phyloP scores from a whole-genome alignment of 2,797 vertebrate species.

The Phataginus tricuspis region DNA sequence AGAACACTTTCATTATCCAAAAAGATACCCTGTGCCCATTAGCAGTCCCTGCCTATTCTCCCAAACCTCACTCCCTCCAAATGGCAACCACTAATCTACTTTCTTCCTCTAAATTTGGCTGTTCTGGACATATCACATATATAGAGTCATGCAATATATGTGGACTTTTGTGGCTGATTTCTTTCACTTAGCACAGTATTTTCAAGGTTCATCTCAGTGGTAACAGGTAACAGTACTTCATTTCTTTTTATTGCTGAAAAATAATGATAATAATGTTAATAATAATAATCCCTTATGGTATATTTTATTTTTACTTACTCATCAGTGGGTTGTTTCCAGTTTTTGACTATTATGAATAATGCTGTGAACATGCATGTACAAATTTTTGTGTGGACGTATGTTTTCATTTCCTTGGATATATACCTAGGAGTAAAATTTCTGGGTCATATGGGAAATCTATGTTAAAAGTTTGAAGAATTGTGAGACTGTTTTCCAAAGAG shows the following conservation, averaged over 20 bases:
- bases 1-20: neutral
- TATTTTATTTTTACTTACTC: slow-evolving; percentile 43
- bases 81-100: neutral
- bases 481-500: slow-evolving; percentile 20
- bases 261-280: neutral
- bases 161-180: neutral
- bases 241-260: neutral
- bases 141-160: neutral
- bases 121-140: neutral
- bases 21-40: neutral
- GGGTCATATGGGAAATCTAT: neutral
- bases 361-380: neutral
- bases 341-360: neutral
- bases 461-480: slow-evolving; percentile 14
- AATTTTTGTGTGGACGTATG: neutral
- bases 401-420: neutral
- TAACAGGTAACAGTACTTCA: neutral
- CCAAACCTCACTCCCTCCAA: neutral
- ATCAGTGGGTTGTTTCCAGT: neutral
- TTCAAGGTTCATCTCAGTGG: neutral
- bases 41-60: neutral
- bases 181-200: slow-evolving; percentile 1
- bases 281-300: neutral
- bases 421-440: neutral
- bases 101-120: neutral